phyloP scores from a whole-genome alignment of 2,888 invertebrate species.

The Caenorhabditis parvicauda region DNA sequence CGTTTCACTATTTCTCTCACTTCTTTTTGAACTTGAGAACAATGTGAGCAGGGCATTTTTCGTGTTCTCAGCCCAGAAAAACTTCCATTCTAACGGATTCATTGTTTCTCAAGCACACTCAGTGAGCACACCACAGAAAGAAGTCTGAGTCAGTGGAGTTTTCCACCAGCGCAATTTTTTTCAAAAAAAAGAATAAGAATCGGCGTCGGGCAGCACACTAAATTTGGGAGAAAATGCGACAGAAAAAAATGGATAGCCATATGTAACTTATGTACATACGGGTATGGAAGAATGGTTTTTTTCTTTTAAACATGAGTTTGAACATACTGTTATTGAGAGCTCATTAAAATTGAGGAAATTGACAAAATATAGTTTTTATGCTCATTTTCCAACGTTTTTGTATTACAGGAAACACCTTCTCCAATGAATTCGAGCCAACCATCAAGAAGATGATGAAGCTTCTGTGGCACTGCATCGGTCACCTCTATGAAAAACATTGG shows the following conservation, averaged over 20 bases:
- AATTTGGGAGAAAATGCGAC: no score
- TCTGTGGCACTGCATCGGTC: constrained; percentile 58
- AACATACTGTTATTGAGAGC: no score
- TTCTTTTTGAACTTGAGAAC: neutral
- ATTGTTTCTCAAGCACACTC: no score
- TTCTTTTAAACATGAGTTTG: neutral
- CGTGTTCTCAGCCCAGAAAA: no score
- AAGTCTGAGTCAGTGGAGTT: no score
- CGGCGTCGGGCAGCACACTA: neutral
- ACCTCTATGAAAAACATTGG: constrained; percentile 59
- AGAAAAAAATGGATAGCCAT: no score
- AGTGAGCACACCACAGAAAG: no score
- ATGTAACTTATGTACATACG: no score
- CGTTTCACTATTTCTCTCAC: neutral
- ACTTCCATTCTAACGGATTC: no score
- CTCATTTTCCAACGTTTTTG: constrained; percentile 5
- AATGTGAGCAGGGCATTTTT: no score
- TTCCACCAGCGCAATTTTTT: neutral
- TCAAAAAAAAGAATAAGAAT: neutral
- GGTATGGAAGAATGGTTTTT: neutral
- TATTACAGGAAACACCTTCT: constrained; percentile 47
- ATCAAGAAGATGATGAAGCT: constrained; percentile 44
- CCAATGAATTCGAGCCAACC: constrained; percentile 48
- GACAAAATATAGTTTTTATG: no score
- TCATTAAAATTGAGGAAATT: no score